These are phyloP conservation scores for Tuta absoluta DNA, from an alignment of 2,888 invertebrate species.

Conservation along the genomic window DNA sequence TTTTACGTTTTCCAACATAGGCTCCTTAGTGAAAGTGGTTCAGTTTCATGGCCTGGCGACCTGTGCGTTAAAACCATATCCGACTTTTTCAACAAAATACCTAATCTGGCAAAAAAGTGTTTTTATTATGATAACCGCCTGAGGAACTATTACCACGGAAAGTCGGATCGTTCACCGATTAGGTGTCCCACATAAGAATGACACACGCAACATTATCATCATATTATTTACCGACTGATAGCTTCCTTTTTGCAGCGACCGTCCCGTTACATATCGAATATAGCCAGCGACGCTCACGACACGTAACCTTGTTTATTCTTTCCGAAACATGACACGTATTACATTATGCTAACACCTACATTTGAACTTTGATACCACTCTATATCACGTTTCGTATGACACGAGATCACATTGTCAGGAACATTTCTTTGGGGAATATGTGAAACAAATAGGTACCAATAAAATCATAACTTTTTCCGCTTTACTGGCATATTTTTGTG, in stretches of 20 bases:
- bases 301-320: conserved; percentile 27
- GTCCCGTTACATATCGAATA: conserved; percentile 19
- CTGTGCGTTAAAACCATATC: too few relatives aligned
- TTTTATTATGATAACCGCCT: too few relatives aligned
- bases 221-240: background rate
- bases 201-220: background rate
- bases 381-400: conserved; percentile 24
- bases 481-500: too few relatives aligned
- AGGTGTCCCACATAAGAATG: background rate
- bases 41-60: too few relatives aligned
- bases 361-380: conserved; percentile 5
- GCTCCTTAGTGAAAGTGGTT: too few relatives aligned
- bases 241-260: background rate
- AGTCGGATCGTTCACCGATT: too few relatives aligned
- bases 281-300: conserved; percentile 11
- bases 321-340: conserved; percentile 17
- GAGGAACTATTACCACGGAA: too few relatives aligned
- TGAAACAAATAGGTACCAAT: too few relatives aligned
- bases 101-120: too few relatives aligned
- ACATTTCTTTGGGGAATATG: background rate
- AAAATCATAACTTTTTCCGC: too few relatives aligned
- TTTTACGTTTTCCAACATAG: too few relatives aligned
- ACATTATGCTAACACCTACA: background rate
- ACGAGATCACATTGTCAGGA: background rate
- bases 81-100: too few relatives aligned